These are phyloP conservation scores for Acipenser oxyrinchus DNA, from an alignment of 2,797 vertebrate species.

Conservation along the genomic window DNA sequence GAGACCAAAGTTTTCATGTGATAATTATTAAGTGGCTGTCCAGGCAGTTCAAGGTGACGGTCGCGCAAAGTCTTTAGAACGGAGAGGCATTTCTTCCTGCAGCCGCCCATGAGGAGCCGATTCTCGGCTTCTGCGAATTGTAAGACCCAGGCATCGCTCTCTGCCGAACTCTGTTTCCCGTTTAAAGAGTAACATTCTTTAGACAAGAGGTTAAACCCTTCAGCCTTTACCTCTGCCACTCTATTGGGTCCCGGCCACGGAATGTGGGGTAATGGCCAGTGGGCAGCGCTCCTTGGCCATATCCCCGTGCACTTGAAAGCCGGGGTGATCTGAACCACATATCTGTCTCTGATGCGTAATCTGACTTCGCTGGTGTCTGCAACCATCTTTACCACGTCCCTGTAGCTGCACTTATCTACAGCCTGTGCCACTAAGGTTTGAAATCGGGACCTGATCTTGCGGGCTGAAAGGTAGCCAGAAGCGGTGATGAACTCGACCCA, in stretches of 20 bases:
- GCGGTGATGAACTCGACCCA: slow-evolving; percentile 89
- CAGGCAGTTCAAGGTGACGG: slow-evolving; percentile 78
- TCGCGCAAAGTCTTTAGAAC: slow-evolving; percentile 79
- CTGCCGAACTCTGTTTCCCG: slow-evolving; percentile 82
- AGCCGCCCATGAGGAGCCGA: slow-evolving; percentile 76
- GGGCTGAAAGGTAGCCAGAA: slow-evolving; percentile 80
- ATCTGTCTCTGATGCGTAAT: slow-evolving; percentile 74
- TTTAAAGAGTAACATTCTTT: slow-evolving; percentile 84
- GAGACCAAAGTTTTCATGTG: slow-evolving; percentile 84
- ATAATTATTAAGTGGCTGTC: slow-evolving; percentile 79
- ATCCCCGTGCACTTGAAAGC: slow-evolving; percentile 84
- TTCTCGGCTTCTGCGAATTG: slow-evolving; percentile 83
- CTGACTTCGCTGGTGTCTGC: slow-evolving; percentile 83
- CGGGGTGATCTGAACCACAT: slow-evolving; percentile 81
- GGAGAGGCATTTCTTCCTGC: slow-evolving; percentile 82
- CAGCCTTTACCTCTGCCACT: slow-evolving; percentile 81
- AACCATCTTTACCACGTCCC: slow-evolving; percentile 83
- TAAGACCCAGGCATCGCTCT: slow-evolving; percentile 84
- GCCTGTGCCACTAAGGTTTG: slow-evolving; percentile 83
- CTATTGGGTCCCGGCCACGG: slow-evolving; percentile 82
- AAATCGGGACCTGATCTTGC: slow-evolving; percentile 79
- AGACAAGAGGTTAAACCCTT: slow-evolving; percentile 79
- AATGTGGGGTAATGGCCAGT: slow-evolving; percentile 82
- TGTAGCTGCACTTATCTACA: slow-evolving; percentile 81
- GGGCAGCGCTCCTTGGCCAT: slow-evolving; percentile 79